Base-by-base conservation (phyloP, 1,140 invertebrate species). In the Holcopasites calliopsidis region DNA sequence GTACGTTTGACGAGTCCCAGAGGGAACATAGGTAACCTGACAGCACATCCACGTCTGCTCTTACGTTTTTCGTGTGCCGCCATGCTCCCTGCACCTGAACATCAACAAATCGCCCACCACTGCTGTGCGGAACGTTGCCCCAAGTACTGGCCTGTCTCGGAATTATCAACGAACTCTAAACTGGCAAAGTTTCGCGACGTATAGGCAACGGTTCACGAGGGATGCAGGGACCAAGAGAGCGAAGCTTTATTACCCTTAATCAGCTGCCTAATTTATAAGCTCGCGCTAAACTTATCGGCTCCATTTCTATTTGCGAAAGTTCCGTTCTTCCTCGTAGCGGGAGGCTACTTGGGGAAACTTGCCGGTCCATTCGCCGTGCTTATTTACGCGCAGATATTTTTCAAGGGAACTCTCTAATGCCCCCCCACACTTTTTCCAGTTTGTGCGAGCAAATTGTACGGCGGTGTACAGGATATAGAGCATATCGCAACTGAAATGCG, bases 21-120 rank as follows among this genome's bases (percentile, higher is more conserved):
- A 83, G 86, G 86, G 76, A 79, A 88, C 86, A 87, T 87, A 75
- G 86, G 70, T 86, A 85, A 87, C 85, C 76, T 78, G 86, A 86
- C 86, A 78, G 77, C 76, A 85, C 75, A 88, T 87, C 86, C 77
- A 77, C 72, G 73, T 71, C 40, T 58, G 76, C 70, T 82, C 77
- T 49, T n/a, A 65, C 61, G 71, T 68, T 66, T 68, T 60, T 77
- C 64, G 49, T 28, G 38, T 57, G 55, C 8, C 7, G 0, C 10
- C 21, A 2, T 5, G 38, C 42, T 16, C 28, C 21, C 33, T 78
- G 33, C 40, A 62, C 21, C 81, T 49, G 61, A 61, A 80, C 44
- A 66, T 16, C 58, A 3, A 35, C 21, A 6, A 23, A 23, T 11
- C 26, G 7, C 13, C 7, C 1, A 16, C 7, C 8, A 8, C n/a